phyloP scores from a whole-genome alignment of 2,888 invertebrate species.

The Brenthis ino region DNA sequence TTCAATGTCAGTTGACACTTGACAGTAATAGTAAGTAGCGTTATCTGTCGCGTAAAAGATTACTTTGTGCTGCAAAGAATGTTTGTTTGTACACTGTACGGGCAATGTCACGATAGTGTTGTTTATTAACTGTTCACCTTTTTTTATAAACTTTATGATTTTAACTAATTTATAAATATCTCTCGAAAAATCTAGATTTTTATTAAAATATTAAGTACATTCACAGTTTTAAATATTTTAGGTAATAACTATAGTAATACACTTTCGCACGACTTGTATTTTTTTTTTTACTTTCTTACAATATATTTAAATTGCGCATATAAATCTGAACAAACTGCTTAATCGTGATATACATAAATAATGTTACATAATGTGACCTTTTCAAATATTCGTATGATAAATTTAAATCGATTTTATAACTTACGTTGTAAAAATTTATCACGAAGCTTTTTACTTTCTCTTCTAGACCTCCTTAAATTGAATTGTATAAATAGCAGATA shows the following conservation, averaged over 20 bases:
- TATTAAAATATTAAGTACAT: no score
- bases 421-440: slow-evolving; percentile 24
- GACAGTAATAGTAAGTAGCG: background rate
- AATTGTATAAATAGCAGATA: background rate
- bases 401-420: slow-evolving; percentile 31
- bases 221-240: no score
- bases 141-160: background rate
- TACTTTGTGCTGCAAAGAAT: slow-evolving; percentile 14
- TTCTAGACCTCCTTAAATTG: slow-evolving; percentile 16
- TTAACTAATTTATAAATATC: no score
- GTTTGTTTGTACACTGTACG: background rate
- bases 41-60: slow-evolving; percentile 43
- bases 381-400: slow-evolving; percentile 29
- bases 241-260: background rate
- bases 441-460: slow-evolving; percentile 27
- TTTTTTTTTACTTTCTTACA: slow-evolving; percentile 3
- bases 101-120: background rate
- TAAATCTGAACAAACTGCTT: slow-evolving; percentile 15
- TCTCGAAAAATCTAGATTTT: no score
- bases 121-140: slow-evolving; percentile 1
- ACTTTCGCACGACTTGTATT: background rate
- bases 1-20: slow-evolving; percentile 37
- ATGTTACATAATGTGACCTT: slow-evolving; percentile 27
- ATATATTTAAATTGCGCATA: background rate
- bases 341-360: slow-evolving; percentile 17